Percentiles rank a stretch among this genome's conserved stretches.
Evolutionary conservation across 1,140 invertebrate species (phyloP).

Genomic region (Dendroctonus valens): DNA sequence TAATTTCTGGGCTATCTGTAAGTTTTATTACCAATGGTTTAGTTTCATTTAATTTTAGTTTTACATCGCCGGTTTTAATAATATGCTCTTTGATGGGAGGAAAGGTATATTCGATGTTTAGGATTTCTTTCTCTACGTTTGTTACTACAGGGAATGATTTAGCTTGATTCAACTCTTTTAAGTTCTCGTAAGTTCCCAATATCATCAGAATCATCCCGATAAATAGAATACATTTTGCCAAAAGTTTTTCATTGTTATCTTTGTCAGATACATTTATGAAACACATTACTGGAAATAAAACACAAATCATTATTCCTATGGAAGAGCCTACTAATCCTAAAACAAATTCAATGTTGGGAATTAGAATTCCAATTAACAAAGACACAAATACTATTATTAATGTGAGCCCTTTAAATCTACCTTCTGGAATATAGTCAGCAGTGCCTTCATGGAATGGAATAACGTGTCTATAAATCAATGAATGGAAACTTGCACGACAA

Average conservation of each 20-base stretch:
- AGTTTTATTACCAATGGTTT: conserved; percentile 22
- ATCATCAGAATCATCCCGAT: conserved; percentile 79
- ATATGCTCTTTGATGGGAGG: too few relatives aligned
- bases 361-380: conserved; percentile 71
- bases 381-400: conserved; percentile 72
- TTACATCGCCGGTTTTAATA: conserved; percentile 2
- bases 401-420: conserved; percentile 77
- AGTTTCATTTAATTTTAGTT: conserved; percentile 38
- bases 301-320: conserved; percentile 90
- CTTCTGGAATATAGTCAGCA: conserved; percentile 71
- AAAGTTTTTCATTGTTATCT: conserved; percentile 69
- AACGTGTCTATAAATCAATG: conserved; percentile 76
- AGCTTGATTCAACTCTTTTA: conserved; percentile 68
- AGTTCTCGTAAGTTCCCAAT: conserved; percentile 82
- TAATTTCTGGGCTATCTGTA: conserved; percentile 42
- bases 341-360: conserved; percentile 90
- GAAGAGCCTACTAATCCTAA: conserved; percentile 90
- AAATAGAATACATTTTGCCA: conserved; percentile 70
- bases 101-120: too few relatives aligned
- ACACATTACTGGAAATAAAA: conserved; percentile 83
- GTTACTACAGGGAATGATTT: conserved; percentile 50
- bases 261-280: conserved; percentile 71
- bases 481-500: conserved; percentile 90
- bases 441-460: conserved; percentile 53
- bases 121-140: conserved; percentile 33